phyloP scores from a whole-genome alignment of 2,113 vertebrate species.

The Cepphus grylle region DNA sequence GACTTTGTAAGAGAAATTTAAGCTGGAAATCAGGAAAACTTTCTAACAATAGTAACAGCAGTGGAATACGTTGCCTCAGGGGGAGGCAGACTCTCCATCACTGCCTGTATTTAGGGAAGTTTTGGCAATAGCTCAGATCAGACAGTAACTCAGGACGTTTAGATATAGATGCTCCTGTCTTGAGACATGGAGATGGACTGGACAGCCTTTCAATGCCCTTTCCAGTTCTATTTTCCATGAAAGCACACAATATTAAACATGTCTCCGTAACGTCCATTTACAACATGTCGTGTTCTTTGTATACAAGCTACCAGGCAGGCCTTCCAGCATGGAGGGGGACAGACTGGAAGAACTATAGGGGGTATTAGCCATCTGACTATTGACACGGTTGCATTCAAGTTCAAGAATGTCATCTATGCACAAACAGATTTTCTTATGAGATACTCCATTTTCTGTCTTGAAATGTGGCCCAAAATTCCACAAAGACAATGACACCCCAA shows the following conservation, averaged over 20 bases:
- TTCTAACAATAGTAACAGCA: neutral
- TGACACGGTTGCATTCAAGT: neutral
- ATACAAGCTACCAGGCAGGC: neutral
- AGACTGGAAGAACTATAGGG: neutral
- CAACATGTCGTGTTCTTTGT: neutral
- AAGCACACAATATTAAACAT: neutral
- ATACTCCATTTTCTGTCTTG: neutral
- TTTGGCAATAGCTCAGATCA: neutral
- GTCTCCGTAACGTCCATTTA: fast-evolving
- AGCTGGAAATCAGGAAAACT: neutral
- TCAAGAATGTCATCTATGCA: neutral
- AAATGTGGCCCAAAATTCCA: neutral
- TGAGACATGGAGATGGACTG: neutral
- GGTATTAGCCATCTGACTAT: neutral
- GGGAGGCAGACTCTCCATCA: neutral
- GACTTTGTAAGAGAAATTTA: neutral
- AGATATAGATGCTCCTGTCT: neutral
- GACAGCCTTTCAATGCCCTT: neutral
- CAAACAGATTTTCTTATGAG: neutral
- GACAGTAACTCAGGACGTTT: neutral
- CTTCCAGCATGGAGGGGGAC: neutral
- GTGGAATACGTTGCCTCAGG: neutral
- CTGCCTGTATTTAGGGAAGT: neutral
- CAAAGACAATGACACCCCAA: neutral
- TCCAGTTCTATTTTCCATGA: neutral